Evolutionary conservation across 2,113 vertebrate genomes (phyloP), one percentile per base, ranked within the genome.

Genomic region (Amblyopsis rosae): DNA sequence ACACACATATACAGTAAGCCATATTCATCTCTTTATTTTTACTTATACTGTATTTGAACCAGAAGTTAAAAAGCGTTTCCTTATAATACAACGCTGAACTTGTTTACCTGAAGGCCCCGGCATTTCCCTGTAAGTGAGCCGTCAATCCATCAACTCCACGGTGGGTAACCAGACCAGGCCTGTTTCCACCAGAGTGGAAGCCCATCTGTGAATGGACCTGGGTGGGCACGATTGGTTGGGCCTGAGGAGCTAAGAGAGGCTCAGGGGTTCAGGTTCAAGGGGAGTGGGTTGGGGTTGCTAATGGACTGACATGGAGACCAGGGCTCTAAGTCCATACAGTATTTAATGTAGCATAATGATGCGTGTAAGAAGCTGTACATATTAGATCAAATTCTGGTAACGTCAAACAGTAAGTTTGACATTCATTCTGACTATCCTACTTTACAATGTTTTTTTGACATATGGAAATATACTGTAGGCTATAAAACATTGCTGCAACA

Each of bases 81-180:
- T 79, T 89, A 87, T 79, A 82, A 82, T 71, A 69, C 80, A 84
- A 75, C 65, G 65, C 79, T 59, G 65, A 17, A 16, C 77, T 83
- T 90, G 89, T 92, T 92, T 90, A 89, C 80, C 76, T 86, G 82
- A 88, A 77, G 71, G 76, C 79, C 59, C 64, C 57, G 15, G 63
- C 73, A 73, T 82, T 84, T 51, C 85, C 79, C 77, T 67, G 69
- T 84, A 83, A 83, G 82, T 84, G 82, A 83, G 75, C 86, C 79
- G 80, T 88, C 86, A 88, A 91, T 92, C 90, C 82, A 88, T 93
- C 90, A 90, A 88, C 88, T 90, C 80, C 76, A 75, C 5, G 13
- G 71, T 84, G 76, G 85, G 83, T 82, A 82, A 86, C 81, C 77
- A 85, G 81, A 87, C 73, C 73, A 73, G 82, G 82, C 60, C 82